Evolutionary conservation across 2,113 vertebrate species (phyloP), one percentile per base, ranked within the genome.

Genomic region (Bucco capensis): DNA sequence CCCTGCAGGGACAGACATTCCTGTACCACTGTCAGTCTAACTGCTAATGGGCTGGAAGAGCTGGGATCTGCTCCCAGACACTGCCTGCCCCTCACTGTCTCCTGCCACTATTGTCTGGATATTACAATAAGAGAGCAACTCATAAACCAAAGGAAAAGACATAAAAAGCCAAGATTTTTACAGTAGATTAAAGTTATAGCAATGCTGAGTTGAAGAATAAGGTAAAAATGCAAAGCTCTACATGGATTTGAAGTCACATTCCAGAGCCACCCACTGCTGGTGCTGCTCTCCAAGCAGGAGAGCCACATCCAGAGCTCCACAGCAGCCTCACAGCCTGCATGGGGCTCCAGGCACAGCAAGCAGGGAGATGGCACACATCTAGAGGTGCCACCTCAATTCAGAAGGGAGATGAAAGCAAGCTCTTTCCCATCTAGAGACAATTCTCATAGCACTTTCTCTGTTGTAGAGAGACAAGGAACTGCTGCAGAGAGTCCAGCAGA

Each of bases 261-360:
- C 44, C 1, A 2, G n/a, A 25, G 30, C 30, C 49, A 22, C 35
- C 12, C 21, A 0, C 24, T 58, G 57, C 58, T 79, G 53, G 40
- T 42, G 40, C 33, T 0, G 0, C 6, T 47, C 54, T 40, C 71
- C 0, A 1, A 73, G 46, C 40, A 28, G 74, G 14, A 74, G 7
- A 82, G 12, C 37, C 38, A 16, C 7, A 1, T 33, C 10, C 24
- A 54, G 2, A 0, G 83, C 42, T 46, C 13, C 19, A 33, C 1
- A 1, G 37, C 16, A 2, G 58, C 23, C n/a, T 50, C 27, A 4
- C 9, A 22, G 5, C n/a, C 25, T 5, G 1, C 28, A 0, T 5
- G 14, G 61, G 28, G 83, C 56, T 86, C 56, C 51, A 40, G 70
- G 47, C 35, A 70, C 65, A 15, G 14, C 14, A 11, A 47, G 19